Conservation (phyloP, 2,888 invertebrate species). For the Limnephilus auricula region DNA sequence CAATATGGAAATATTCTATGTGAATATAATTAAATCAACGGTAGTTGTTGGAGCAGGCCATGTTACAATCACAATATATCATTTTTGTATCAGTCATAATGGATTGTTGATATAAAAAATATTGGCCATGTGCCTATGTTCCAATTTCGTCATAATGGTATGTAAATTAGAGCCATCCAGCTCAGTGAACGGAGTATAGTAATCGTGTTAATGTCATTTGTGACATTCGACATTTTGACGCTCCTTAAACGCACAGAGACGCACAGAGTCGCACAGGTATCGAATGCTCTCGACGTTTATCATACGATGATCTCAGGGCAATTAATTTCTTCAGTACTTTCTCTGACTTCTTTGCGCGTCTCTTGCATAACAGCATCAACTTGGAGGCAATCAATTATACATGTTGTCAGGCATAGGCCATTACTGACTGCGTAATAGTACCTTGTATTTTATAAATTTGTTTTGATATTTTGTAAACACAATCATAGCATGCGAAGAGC, state of each 20-base stretch:
- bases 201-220: background rate
- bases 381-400: constrained; percentile 24
- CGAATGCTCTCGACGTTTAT: constrained; percentile 6
- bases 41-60: background rate
- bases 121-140: background rate
- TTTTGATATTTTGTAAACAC: background rate
- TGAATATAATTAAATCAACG: background rate
- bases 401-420: background rate
- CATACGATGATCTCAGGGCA: constrained; percentile 42
- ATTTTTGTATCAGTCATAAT: background rate
- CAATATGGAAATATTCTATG: background rate
- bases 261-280: background rate
- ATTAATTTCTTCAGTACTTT: constrained; percentile 34
- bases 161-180: constrained; percentile 2
- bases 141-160: constrained; percentile 2
- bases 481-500: background rate
- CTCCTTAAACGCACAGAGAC: constrained; percentile 20
- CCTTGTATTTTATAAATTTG: background rate
- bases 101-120: background rate
- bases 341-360: constrained; percentile 27
- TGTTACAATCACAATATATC: background rate
- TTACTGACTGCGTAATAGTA: background rate
- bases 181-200: background rate
- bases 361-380: constrained; percentile 16
- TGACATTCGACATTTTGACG: constrained; percentile 32